Evolutionary conservation across 2,113 vertebrate species (phyloP).

Genomic region (Pseudolaguvia tuberculata): DNA sequence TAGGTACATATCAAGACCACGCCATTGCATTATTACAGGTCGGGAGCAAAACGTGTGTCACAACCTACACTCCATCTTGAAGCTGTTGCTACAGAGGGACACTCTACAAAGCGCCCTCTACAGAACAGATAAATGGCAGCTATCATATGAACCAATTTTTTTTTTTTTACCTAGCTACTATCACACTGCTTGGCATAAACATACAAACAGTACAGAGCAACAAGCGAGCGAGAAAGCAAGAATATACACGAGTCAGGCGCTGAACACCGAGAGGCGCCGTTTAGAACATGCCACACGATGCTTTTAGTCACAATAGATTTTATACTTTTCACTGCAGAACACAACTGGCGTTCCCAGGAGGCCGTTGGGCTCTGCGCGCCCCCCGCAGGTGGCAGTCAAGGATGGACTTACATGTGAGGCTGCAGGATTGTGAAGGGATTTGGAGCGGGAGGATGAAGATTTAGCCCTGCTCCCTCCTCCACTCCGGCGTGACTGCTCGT

Average conservation of each 20-base stretch:
- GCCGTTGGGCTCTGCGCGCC: slow-evolving; percentile 72
- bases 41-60: slow-evolving; percentile 32
- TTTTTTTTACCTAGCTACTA: slow-evolving; percentile 62
- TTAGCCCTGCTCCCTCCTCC: slow-evolving; percentile 75
- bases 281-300: slow-evolving; percentile 33
- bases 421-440: slow-evolving; percentile 63
- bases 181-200: slow-evolving; percentile 56
- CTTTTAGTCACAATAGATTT: slow-evolving; percentile 91
- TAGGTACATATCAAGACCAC: slow-evolving; percentile 42
- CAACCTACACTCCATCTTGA: slow-evolving; percentile 52
- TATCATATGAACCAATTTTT: slow-evolving; percentile 66
- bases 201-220: slow-evolving; percentile 64
- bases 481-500: slow-evolving; percentile 84
- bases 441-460: slow-evolving; percentile 69
- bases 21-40: slow-evolving; percentile 37
- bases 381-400: slow-evolving; percentile 78
- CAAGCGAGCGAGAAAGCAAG: slow-evolving; percentile 61
- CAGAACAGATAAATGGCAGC: slow-evolving; percentile 30
- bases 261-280: slow-evolving; percentile 60
- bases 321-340: slow-evolving; percentile 95
- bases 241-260: slow-evolving; percentile 70
- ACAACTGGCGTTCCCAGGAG: slow-evolving; percentile 75
- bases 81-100: slow-evolving; percentile 64
- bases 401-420: slow-evolving; percentile 86
- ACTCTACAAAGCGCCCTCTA: slow-evolving; percentile 61